Evolutionary conservation across 2,888 invertebrate species (phyloP), one percentile per base, ranked within the genome.

Genomic region (Nematopogon swammerdamellus): DNA sequence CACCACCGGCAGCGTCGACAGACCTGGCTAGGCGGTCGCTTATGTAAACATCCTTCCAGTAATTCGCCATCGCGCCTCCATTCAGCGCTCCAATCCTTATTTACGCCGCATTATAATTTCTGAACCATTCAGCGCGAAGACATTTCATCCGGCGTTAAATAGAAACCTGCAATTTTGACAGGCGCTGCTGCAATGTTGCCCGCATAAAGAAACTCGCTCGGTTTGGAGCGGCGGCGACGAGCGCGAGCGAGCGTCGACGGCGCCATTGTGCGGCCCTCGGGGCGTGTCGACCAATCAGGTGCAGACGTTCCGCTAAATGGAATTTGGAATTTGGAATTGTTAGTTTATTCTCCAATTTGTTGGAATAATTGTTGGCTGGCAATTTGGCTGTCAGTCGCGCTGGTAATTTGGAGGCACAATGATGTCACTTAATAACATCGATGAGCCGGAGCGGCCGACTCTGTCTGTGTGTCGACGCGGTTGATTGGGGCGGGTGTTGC

Each of bases 221-320:
- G 4, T 25, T 8, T 8, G 25, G 8, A 25, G 4, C n/a, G n/a
- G 8, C 25, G 25, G 8, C 25, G 4, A 25, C 25, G 8, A n/a
- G n/a, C n/a, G n/a, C n/a, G n/a, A n/a, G n/a, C n/a, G 36, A 36
- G 36, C 36, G 36, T 14, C 36, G 25, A 10, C 10, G 5, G 25
- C 25, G 36, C 36, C 36, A 36, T 36, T 36, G 36, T 36, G 36
- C 36, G 11, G 36, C 11, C 11, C 36, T 36, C 54, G 58, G 60
- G 70, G 73, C 70, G 72, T 65, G 66, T 58, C 73, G 65, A 71
- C 76, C 77, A 75, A 77, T 79, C 77, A 69, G 67, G 65, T 66
- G 71, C 73, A 76, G 73, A 68, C 70, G 64, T 60, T 58, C 54
- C 63, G 63, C 29, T 69, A 69, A 75, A 72, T 71, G 64, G 72